Conservation (phyloP, 2,113 vertebrate species). For the Eulacestoma nigropectus region DNA sequence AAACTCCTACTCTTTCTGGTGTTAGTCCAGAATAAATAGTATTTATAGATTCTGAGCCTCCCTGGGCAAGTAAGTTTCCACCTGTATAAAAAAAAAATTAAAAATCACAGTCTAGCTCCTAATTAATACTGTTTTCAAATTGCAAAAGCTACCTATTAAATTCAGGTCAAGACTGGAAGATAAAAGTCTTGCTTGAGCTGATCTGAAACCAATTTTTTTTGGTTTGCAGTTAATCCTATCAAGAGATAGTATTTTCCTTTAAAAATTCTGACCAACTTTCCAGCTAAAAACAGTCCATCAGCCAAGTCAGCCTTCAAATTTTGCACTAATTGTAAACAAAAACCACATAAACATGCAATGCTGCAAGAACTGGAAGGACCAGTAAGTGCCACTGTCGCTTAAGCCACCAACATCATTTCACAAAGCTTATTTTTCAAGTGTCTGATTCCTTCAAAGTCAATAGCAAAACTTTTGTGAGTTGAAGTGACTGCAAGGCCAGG, state of each 20-base stretch:
- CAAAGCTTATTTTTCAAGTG: not conserved
- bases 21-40: not conserved
- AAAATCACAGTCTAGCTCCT: not conserved
- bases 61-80: not conserved
- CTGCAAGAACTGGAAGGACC: not conserved
- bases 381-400: not conserved
- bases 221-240: not conserved
- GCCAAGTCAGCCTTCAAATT: not conserved
- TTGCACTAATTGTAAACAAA: conserved; percentile 3
- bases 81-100: not conserved
- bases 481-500: not conserved
- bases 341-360: not conserved
- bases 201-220: not conserved
- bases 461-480: not conserved
- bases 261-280: not conserved
- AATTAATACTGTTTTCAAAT: conserved; percentile 10
- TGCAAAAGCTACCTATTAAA: not conserved
- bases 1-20: not conserved
- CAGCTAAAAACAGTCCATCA: not conserved
- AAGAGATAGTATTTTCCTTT: not conserved
- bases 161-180: not conserved
- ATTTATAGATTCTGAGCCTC: not conserved
- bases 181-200: not conserved
- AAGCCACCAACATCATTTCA: not conserved
- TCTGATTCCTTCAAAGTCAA: not conserved